phyloP scores from a whole-genome alignment of 1,140 invertebrate species.

The Glomeris maerens region DNA sequence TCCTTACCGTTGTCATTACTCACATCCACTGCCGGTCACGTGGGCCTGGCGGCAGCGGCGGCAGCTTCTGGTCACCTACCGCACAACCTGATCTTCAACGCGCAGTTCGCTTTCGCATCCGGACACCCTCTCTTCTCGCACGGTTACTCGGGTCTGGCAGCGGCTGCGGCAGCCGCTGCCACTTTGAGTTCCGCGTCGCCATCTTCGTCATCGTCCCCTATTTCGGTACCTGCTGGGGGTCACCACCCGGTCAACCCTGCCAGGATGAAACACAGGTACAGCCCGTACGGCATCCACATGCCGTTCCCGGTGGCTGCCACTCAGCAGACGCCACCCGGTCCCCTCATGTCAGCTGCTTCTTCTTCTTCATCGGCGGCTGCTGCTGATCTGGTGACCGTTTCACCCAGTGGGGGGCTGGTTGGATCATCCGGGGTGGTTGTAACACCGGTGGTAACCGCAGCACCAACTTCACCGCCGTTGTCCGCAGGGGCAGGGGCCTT shows the following conservation, averaged over 20 bases:
- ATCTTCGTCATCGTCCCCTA: slow-evolving; percentile 19
- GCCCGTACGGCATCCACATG: slow-evolving; percentile 7
- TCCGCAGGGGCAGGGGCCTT: too few species aligned
- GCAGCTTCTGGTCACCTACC: slow-evolving; percentile 32
- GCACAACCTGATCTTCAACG: slow-evolving; percentile 64
- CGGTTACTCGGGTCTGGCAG: slow-evolving; percentile 34
- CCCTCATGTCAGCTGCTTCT: too few species aligned
- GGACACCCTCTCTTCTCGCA: slow-evolving; percentile 61
- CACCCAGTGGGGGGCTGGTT: too few species aligned
- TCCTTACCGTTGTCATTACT: slow-evolving; percentile 19
- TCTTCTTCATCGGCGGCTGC: too few species aligned
- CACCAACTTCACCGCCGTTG: too few species aligned
- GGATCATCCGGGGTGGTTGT: too few species aligned
- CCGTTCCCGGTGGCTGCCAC: not conserved
- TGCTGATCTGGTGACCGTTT: too few species aligned
- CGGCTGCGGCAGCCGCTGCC: slow-evolving; percentile 27
- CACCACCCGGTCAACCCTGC: too few species aligned
- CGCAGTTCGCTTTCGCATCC: slow-evolving; percentile 57
- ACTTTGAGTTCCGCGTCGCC: slow-evolving; percentile 18
- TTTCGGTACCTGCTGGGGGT: too few species aligned
- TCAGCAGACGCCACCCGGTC: too few species aligned
- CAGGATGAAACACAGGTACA: too few species aligned
- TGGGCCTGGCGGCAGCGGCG: slow-evolving; percentile 32
- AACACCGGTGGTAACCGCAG: too few species aligned
- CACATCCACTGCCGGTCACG: slow-evolving; percentile 13